Evolutionary conservation across 2,888 invertebrate genomes (phyloP).

Genomic region (Dasysyrphus albostriatus): DNA sequence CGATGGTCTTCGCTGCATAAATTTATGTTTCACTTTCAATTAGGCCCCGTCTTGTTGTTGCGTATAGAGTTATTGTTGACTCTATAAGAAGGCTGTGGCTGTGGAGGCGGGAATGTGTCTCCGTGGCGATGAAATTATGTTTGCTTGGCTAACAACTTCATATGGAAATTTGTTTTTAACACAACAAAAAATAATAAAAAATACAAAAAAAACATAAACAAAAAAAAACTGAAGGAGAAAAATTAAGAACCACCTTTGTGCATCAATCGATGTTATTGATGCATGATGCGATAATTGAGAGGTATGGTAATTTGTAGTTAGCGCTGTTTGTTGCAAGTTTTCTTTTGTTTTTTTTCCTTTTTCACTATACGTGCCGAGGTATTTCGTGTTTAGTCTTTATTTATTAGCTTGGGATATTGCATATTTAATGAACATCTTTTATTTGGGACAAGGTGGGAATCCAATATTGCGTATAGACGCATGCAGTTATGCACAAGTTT

Average conservation of each 20-base stretch:
- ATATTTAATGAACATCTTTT: slow-evolving; percentile 27
- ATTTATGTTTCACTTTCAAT: slow-evolving; percentile 76
- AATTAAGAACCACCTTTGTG: slow-evolving; percentile 74
- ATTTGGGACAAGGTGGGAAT: slow-evolving; percentile 27
- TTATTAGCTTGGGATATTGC: slow-evolving; percentile 26
- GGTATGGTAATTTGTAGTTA: slow-evolving; percentile 75
- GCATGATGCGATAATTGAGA: slow-evolving; percentile 75
- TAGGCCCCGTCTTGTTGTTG: slow-evolving; percentile 74
- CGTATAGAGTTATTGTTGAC: slow-evolving; percentile 55
- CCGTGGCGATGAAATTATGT: slow-evolving; percentile 80
- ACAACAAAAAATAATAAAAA: slow-evolving; percentile 36
- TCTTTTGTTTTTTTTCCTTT: slow-evolving; percentile 9
- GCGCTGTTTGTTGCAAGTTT: slow-evolving; percentile 62
- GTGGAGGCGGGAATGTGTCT: slow-evolving; percentile 70
- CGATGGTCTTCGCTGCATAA: slow-evolving; percentile 73
- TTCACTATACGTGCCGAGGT: background rate
- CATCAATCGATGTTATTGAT: slow-evolving; percentile 73
- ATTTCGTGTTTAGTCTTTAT: slow-evolving; percentile 26
- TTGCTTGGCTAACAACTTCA: slow-evolving; percentile 83
- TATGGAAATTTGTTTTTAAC: slow-evolving; percentile 78
- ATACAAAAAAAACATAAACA: background rate
- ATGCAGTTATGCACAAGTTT: background rate
- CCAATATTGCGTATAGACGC: background rate
- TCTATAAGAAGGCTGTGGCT: slow-evolving; percentile 46
- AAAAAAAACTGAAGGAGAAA: slow-evolving; percentile 52